Percentiles rank a stretch among this genome's conserved stretches.
These are phyloP conservation scores for Paelopatides confundens DNA, from an alignment of 53 echinoderm and acorn worm genomes.

Conservation along the genomic window DNA sequence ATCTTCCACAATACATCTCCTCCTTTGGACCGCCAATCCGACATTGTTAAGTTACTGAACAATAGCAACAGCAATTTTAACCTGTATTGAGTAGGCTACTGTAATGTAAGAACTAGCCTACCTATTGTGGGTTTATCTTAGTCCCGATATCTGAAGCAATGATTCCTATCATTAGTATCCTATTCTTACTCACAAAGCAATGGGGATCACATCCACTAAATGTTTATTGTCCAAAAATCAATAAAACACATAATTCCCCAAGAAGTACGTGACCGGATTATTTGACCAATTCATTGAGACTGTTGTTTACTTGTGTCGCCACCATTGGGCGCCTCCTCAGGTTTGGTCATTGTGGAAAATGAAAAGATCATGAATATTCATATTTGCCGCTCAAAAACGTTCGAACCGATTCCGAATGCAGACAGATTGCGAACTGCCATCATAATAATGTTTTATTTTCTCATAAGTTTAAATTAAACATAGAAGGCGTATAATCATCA, in stretches of 20 bases:
- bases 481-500: background rate
- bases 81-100: no score
- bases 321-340: slow-evolving; percentile 43
- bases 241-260: slow-evolving; percentile 30
- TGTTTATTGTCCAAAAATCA: slow-evolving; percentile 47
- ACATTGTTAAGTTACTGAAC: no score
- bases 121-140: background rate
- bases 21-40: no score
- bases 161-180: slow-evolving; percentile 6
- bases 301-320: slow-evolving; percentile 12
- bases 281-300: slow-evolving; percentile 14
- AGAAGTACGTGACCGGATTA: slow-evolving; percentile 46
- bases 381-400: no score
- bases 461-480: background rate
- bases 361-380: slow-evolving; percentile 36
- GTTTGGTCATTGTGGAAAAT: slow-evolving; percentile 24
- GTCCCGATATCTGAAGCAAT: background rate
- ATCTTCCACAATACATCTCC: no score
- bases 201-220: slow-evolving; percentile 1
- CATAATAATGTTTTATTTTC: no score
- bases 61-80: no score
- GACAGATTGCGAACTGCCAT: no score
- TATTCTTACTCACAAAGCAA: slow-evolving; percentile 29
- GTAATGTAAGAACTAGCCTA: no score
- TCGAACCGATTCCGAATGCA: background rate